Evolutionary conservation across 2,888 invertebrate genomes (phyloP), one percentile per base, ranked within the genome.

Genomic region (Leistus spinibarbis): DNA sequence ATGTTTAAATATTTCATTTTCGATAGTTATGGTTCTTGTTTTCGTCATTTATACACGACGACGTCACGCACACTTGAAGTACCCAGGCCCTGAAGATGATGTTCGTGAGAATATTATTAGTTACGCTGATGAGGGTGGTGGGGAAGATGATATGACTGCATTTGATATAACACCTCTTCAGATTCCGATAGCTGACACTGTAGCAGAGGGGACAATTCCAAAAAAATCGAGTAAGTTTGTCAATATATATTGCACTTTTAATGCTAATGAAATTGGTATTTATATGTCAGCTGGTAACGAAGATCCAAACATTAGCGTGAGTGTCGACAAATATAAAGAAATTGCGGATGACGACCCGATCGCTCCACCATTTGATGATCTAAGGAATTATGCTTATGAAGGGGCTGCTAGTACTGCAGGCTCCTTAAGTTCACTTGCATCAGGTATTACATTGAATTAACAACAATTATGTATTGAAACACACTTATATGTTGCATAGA

Each of bases 91-190:
- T 7, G 98, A 99, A 82, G 99, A 99, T 83, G 98, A 99, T 85
- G 98, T 99, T 54, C 91, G 99, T 80, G 99, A 99, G 86, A 99
- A 99, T 85, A 98, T 99, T 82, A 97, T 99, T 84, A 98, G 97
- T 86, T 99, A 99, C 82, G 98, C 98, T 82, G 99, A 99, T 83
- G 99, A 99, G 87, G 96, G 96, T 40, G 98, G 98, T 82, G 99
- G 99, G 80, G 97, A 99, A 86, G 99, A 99, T 82, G 99, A 99
- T 85, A 99, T 99, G 95, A 98, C 98, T 66, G 97, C 98, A 20
- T 99, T 99, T 86, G 99, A 99, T 84, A 98, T 99, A 83, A 97
- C 96, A 19, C 97, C 98, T 17, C 90, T 99, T 67, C 96, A 99
- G 86, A 99, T 98, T 85, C 97, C 98, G 54, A 94, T 97, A 80